Evolutionary conservation across 2,797 vertebrate genomes (phyloP).

Genomic region (Periparus ater): DNA sequence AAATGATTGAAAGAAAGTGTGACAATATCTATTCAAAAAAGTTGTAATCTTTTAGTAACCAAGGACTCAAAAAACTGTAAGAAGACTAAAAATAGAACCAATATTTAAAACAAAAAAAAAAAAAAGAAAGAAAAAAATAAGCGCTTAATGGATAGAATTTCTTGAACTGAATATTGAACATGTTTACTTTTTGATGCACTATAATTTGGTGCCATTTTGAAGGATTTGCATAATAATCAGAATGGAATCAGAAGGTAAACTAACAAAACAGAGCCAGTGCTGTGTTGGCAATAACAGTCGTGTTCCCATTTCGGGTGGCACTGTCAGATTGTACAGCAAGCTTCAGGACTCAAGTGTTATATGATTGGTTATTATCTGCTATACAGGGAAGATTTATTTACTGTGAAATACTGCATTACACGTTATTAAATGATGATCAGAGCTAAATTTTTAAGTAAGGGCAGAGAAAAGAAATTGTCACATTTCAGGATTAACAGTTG

Average conservation of each 20-base stretch:
- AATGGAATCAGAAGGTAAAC: background rate
- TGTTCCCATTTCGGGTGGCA: background rate
- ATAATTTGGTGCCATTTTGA: constrained; percentile 9
- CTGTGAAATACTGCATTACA: background rate
- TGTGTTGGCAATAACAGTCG: background rate
- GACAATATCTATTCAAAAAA: background rate
- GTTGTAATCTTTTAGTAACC: background rate
- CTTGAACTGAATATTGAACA: background rate
- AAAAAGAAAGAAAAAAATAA: too few relatives aligned
- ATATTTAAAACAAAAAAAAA: too few relatives aligned
- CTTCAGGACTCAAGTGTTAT: background rate
- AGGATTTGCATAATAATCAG: background rate
- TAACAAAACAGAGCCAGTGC: background rate
- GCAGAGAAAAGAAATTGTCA: background rate
- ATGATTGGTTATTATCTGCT: background rate
- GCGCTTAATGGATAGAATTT: background rate
- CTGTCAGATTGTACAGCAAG: background rate
- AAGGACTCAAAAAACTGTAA: background rate
- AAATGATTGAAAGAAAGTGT: background rate
- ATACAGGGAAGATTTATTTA: background rate
- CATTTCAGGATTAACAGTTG: background rate
- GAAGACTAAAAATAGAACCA: background rate
- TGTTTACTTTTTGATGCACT: background rate
- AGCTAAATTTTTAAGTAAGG: background rate
- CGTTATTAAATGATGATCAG: background rate